These are phyloP conservation scores for Pecten maximus DNA, from an alignment of 2,888 invertebrate species.

Conservation along the genomic window DNA sequence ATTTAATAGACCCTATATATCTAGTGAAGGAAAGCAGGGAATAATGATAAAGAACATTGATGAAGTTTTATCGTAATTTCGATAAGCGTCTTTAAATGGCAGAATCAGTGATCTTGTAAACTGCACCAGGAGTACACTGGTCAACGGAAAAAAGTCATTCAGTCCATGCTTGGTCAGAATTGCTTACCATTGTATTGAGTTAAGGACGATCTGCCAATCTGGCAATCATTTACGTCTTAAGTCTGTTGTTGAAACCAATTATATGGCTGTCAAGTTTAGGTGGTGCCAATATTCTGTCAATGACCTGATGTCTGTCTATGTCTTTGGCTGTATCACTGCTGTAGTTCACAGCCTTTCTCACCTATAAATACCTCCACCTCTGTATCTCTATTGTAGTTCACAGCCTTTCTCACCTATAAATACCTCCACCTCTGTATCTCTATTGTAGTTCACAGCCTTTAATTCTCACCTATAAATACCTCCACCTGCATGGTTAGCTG, in stretches of 20 bases:
- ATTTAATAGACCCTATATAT: too few species aligned
- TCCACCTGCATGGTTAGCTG: not conserved
- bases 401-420: not conserved
- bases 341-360: not conserved
- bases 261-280: not conserved
- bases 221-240: not conserved
- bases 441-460: not conserved
- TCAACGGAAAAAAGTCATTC: not conserved
- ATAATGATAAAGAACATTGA: too few species aligned
- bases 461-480: not conserved
- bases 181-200: not conserved
- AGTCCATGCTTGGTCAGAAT: not conserved
- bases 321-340: not conserved
- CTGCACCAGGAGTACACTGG: not conserved
- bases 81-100: too few species aligned
- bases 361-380: too few species aligned
- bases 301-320: not conserved
- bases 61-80: too few species aligned
- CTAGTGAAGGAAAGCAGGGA: too few species aligned
- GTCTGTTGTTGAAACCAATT: not conserved
- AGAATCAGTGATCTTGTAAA: too few species aligned
- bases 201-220: not conserved
- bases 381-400: not conserved
- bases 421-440: too few species aligned
- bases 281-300: not conserved